These are phyloP conservation scores for Copsychus sechellarum DNA, from an alignment of 2,113 vertebrate species.

Conservation along the genomic window DNA sequence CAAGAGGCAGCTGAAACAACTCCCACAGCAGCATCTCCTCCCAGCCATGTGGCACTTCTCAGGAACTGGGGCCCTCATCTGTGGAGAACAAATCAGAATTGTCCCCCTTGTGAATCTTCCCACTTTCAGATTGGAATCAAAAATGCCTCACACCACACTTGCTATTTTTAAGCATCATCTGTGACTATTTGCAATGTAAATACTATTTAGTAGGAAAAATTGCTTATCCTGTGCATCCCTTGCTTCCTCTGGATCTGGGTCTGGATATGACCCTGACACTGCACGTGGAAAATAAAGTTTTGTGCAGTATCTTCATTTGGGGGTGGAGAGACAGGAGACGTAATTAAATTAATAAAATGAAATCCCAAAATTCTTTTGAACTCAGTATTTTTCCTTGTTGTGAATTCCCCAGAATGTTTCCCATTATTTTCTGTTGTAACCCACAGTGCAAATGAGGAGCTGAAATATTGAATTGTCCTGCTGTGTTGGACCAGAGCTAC, in stretches of 20 bases:
- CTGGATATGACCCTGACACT: background rate
- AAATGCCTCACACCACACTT: background rate
- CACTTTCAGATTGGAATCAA: background rate
- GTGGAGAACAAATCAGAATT: background rate
- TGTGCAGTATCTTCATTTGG: background rate
- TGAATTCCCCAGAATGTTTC: background rate
- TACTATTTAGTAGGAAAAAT: background rate
- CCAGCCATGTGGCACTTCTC: background rate
- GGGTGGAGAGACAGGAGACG: background rate
- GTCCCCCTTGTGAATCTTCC: background rate
- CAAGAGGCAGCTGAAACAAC: background rate
- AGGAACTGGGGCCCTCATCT: background rate
- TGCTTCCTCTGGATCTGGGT: background rate
- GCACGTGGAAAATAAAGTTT: background rate
- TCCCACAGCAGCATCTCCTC: background rate
- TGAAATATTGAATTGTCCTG: background rate
- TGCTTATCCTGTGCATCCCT: background rate
- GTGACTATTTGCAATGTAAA: background rate
- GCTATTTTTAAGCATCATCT: background rate
- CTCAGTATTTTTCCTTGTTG: background rate
- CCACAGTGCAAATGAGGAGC: background rate
- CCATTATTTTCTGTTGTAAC: background rate
- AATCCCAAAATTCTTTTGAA: background rate
- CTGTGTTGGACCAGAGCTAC: background rate
- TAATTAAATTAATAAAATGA: background rate